Percentiles rank a stretch among this genome's conserved stretches.
These are phyloP conservation scores for Yponomeuta sedellus DNA, from an alignment of 2,888 invertebrate species.

Conservation along the genomic window DNA sequence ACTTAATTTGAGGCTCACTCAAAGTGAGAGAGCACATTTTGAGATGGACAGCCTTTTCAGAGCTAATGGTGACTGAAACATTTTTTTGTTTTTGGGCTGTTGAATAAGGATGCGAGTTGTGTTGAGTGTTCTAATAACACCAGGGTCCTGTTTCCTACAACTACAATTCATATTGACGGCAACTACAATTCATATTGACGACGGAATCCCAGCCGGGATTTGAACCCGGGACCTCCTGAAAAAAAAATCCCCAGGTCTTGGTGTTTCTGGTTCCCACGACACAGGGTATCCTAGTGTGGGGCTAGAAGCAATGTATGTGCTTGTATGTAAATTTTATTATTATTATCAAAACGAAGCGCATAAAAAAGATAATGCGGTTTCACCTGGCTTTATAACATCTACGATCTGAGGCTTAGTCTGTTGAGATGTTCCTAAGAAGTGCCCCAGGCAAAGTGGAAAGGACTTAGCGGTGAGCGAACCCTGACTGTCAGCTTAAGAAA, in stretches of 20 bases:
- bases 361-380: neutral
- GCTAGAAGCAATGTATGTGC: no score
- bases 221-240: no score
- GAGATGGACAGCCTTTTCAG: conserved; percentile 7
- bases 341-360: neutral
- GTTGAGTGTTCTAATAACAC: neutral
- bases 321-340: no score
- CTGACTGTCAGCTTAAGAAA: neutral
- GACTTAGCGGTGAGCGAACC: neutral
- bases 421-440: neutral
- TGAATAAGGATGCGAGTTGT: neutral
- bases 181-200: no score
- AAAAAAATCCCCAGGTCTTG: no score
- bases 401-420: neutral
- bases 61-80: neutral
- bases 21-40: conserved; percentile 23
- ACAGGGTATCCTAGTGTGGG: no score
- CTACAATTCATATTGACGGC: no score
- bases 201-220: no score
- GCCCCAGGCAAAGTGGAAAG: neutral
- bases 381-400: neutral
- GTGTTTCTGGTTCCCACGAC: no score
- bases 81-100: neutral
- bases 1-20: conserved; percentile 31
- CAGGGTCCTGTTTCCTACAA: no score